Conservation (phyloP, 1,140 invertebrate genomes). For the Drosophila setifemur region DNA sequence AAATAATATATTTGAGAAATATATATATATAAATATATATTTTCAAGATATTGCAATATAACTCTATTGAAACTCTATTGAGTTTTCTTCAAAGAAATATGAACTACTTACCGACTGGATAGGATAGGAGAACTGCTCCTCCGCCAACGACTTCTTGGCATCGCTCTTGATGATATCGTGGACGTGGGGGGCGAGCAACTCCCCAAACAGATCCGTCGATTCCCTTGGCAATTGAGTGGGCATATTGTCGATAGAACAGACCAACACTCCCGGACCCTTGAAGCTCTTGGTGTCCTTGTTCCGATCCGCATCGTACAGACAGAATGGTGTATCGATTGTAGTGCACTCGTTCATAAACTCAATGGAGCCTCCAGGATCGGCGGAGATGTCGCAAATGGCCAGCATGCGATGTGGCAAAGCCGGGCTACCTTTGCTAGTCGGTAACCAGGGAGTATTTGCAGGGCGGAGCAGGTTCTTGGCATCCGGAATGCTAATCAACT, state of each 20-base stretch:
- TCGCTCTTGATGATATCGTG: conserved; percentile 96
- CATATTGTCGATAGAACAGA: conserved; percentile 99
- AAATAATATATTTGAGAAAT: too few species aligned
- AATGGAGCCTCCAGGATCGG: conserved; percentile 99
- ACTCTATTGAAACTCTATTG: too few species aligned
- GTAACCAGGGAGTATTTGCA: conserved; percentile 95
- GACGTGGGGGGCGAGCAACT: conserved; percentile 94
- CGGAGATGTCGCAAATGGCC: conserved; percentile 98
- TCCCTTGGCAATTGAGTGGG: conserved; percentile 98
- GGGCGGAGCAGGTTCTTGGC: conserved; percentile 96
- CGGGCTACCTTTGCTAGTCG: conserved; percentile 92
- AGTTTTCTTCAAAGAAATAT: too few species aligned
- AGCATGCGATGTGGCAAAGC: conserved; percentile 94
- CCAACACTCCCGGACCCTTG: conserved; percentile 97
- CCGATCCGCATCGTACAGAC: conserved; percentile 98
- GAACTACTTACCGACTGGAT: conserved; percentile 90
- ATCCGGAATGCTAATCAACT: conserved; percentile 98
- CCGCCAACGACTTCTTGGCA: conserved; percentile 91
- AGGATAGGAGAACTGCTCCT: conserved; percentile 89
- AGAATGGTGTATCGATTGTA: conserved; percentile 99
- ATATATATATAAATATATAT: too few species aligned
- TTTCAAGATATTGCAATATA: too few species aligned
- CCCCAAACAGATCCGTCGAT: conserved; percentile 98
- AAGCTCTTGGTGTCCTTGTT: conserved; percentile 98
- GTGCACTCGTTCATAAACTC: conserved; percentile 99